These are phyloP conservation scores for Polypedilum pembai DNA, from an alignment of 1,140 invertebrate species.

Conservation along the genomic window DNA sequence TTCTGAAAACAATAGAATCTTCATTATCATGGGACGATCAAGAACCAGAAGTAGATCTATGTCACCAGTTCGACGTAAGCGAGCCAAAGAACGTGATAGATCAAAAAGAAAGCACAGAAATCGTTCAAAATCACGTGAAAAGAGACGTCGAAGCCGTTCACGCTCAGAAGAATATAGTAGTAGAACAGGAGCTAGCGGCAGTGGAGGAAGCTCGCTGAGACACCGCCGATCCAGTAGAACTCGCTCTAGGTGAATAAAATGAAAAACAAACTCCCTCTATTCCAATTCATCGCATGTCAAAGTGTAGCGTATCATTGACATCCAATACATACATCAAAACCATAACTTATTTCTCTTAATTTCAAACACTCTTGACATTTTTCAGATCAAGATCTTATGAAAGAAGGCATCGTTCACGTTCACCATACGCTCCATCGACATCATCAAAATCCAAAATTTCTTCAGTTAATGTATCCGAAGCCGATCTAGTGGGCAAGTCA, in stretches of 20 bases:
- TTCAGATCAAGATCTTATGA: conserved; percentile 21
- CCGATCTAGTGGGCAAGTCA: conserved; percentile 65
- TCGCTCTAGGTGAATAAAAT: conserved; percentile 16
- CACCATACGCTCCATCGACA: background rate
- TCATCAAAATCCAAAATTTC: conserved; percentile 27
- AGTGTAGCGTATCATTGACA: background rate
- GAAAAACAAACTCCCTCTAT: background rate
- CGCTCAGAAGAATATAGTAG: background rate
- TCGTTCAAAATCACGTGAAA: background rate
- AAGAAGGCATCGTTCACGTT: conserved; percentile 22
- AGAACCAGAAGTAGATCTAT: background rate
- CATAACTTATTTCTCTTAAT: too few species aligned
- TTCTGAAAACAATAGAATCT: background rate
- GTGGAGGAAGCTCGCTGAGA: background rate
- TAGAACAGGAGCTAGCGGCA: background rate
- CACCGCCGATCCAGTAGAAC: background rate
- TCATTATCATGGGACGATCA: background rate
- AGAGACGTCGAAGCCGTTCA: background rate
- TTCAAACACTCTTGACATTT: background rate
- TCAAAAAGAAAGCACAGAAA: background rate
- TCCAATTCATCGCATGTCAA: background rate
- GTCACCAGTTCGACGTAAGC: background rate
- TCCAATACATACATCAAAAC: background rate
- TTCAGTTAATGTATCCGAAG: conserved; percentile 37
- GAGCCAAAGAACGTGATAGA: conserved; percentile 4